These are phyloP conservation scores for Atrina japonica DNA, from an alignment of 2,888 invertebrate genomes.

Conservation along the genomic window DNA sequence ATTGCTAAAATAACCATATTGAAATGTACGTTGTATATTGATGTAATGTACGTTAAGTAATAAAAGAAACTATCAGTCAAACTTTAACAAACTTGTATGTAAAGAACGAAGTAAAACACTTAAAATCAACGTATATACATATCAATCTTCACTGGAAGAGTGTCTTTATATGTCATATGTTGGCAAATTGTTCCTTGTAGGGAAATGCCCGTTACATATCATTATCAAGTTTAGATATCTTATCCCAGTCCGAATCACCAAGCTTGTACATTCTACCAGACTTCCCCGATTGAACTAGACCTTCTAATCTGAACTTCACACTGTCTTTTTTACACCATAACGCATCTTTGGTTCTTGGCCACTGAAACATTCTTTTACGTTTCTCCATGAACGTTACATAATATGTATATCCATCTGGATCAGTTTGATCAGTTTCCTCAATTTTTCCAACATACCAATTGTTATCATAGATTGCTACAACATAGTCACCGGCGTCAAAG, in stretches of 20 bases:
- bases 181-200: too few species aligned
- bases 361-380: constrained; percentile 26
- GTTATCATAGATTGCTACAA: constrained; percentile 27
- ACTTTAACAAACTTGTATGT: too few species aligned
- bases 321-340: constrained; percentile 5
- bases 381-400: constrained; percentile 33
- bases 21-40: too few species aligned
- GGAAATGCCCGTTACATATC: constrained; percentile 13
- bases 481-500: constrained; percentile 10
- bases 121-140: too few species aligned
- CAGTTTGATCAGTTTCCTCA: constrained; percentile 14
- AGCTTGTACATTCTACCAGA: constrained; percentile 31
- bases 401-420: constrained; percentile 5
- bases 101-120: too few species aligned
- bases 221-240: background rate
- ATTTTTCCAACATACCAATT: constrained; percentile 28
- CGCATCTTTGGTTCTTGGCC: constrained; percentile 21
- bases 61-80: too few species aligned
- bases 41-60: too few species aligned
- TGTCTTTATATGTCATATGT: too few species aligned
- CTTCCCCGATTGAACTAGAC: constrained; percentile 20
- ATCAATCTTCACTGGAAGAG: too few species aligned
- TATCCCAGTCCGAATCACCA: constrained; percentile 7
- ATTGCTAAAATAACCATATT: too few species aligned
- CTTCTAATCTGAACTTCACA: constrained; percentile 1